Evolutionary conservation across 2,797 vertebrate species (phyloP).

Genomic region (Sebastes itinus): DNA sequence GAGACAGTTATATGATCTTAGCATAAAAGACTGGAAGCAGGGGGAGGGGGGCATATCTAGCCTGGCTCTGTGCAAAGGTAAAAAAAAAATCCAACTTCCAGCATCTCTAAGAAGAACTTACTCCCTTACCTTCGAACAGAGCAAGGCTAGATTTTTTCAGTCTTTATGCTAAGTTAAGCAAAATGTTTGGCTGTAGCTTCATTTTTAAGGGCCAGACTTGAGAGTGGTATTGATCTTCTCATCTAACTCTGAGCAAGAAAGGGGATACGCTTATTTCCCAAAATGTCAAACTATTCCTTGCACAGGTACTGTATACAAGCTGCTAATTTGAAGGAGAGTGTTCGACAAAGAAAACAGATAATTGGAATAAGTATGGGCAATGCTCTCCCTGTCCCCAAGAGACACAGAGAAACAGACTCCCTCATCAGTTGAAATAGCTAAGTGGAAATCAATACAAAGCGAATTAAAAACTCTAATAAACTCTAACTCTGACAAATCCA

Average conservation of each 20-base stretch:
- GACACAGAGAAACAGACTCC: not conserved
- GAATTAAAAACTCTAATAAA: not conserved
- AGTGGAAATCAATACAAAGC: constrained; percentile 24
- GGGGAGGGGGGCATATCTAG: not conserved
- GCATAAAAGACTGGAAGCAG: not conserved
- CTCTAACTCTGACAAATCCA: not conserved
- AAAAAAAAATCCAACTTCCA: not conserved
- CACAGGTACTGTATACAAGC: not conserved
- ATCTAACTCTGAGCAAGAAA: not conserved
- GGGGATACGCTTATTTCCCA: not conserved
- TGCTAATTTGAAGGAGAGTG: not conserved
- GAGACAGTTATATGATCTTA: not conserved
- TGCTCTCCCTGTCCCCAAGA: not conserved
- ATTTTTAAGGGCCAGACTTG: not conserved
- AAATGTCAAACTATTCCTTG: not conserved
- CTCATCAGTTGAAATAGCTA: not conserved
- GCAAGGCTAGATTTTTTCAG: not conserved
- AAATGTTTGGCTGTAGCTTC: not conserved
- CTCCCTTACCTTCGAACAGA: not conserved
- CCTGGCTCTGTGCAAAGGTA: not conserved
- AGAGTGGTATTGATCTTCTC: not conserved
- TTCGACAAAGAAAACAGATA: not conserved
- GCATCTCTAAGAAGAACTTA: not conserved
- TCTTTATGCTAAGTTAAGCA: not conserved
- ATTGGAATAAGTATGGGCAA: not conserved